Percentiles rank a stretch among this genome's conserved stretches.
phyloP scores from a whole-genome alignment of 2,113 vertebrate genomes.

The Limanda limanda region DNA sequence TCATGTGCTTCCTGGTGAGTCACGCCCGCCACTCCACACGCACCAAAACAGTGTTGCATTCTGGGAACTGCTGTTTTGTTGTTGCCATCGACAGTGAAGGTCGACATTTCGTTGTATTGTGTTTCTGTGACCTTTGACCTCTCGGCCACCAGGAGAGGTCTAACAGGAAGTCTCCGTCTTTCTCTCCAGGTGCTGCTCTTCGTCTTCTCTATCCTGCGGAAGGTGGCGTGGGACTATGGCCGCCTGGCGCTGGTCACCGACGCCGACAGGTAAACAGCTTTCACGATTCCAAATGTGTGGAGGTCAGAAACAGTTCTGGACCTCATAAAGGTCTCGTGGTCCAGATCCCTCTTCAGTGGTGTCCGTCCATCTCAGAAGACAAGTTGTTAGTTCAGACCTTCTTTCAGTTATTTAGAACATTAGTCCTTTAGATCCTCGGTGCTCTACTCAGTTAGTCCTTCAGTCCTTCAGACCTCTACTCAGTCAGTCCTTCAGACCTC shows the following conservation, averaged over 20 bases:
- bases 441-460: neutral
- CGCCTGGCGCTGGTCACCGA: conserved; percentile 97
- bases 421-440: too few species aligned
- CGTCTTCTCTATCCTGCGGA: conserved; percentile 94
- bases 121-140: conserved; percentile 3
- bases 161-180: conserved; percentile 24
- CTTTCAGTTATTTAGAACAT: too few species aligned
- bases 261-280: conserved; percentile 90
- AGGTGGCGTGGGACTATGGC: conserved; percentile 97
- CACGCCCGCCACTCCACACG: too few species aligned
- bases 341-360: too few species aligned
- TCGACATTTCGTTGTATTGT: neutral
- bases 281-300: neutral
- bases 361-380: too few species aligned
- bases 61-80: too few species aligned
- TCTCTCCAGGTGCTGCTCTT: conserved; percentile 90
- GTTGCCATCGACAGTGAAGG: too few species aligned
- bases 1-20: conserved; percentile 97
- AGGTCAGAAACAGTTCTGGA: neutral
- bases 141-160: neutral
- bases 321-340: neutral
- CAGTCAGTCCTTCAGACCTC: neutral
- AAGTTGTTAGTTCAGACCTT: too few species aligned
- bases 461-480: neutral
- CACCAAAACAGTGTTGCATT: too few species aligned